Evolutionary conservation across 2,888 invertebrate genomes (phyloP).

Genomic region (Metopia argyrocephala): DNA sequence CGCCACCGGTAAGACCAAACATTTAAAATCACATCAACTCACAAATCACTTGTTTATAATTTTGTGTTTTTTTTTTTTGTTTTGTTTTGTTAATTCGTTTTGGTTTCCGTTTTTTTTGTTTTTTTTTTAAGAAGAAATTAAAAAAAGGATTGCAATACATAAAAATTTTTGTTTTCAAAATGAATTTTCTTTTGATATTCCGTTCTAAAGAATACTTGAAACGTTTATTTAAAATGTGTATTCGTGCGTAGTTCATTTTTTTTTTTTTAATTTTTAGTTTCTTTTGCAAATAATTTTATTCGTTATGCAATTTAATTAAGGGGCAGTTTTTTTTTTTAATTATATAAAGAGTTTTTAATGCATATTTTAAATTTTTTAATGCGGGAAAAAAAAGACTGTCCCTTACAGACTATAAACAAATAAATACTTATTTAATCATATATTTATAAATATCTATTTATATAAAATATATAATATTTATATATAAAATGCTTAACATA

Average conservation of each 20-base stretch:
- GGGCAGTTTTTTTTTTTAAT: not conserved
- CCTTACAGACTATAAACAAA: not conserved
- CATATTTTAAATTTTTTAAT: no score
- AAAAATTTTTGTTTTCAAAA: not conserved
- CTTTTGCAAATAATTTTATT: not conserved
- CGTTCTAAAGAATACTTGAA: not conserved
- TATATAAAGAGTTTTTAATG: no score
- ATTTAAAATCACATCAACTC: conserved; percentile 39
- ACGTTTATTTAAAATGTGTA: not conserved
- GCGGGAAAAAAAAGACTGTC: not conserved
- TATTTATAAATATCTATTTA: not conserved
- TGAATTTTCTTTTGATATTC: no score
- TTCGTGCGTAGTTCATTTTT: not conserved
- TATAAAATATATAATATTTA: no score
- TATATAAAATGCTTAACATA: no score
- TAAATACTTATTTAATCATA: not conserved
- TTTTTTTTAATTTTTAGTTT: not conserved
- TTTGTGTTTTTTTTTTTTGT: conserved; percentile 11
- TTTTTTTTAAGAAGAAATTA: not conserved
- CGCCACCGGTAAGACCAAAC: conserved; percentile 77
- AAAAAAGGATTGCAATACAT: not conserved
- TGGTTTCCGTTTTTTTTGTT: conserved; percentile 17
- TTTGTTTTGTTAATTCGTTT: conserved; percentile 9
- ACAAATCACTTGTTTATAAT: no score
- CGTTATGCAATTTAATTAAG: not conserved